Conservation (phyloP, 2,113 vertebrate species). For the Callaeas wilsoni region DNA sequence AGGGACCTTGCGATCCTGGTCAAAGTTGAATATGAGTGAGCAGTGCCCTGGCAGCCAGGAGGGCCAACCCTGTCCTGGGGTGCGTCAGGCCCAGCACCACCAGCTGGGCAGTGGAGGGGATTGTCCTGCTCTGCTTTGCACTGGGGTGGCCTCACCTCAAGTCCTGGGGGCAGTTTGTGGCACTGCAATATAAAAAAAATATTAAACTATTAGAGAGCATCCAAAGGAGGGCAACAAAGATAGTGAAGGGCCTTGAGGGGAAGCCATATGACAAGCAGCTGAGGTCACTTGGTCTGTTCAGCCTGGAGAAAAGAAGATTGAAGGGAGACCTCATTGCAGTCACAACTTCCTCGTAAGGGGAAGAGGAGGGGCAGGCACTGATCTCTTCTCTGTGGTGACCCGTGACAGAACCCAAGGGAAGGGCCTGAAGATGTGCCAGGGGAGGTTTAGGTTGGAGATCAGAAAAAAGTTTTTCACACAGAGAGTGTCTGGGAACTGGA, state of each 20-base stretch:
- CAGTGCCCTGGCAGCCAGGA: background rate
- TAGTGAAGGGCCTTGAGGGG: background rate
- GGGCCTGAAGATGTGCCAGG: background rate
- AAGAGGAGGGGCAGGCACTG: too few species aligned
- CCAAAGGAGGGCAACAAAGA: background rate
- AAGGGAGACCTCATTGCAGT: background rate
- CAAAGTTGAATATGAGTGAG: background rate
- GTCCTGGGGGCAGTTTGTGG: background rate
- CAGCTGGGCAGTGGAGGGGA: background rate
- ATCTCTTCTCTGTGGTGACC: background rate
- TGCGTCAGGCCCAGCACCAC: background rate
- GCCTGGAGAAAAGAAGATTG: background rate
- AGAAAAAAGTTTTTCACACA: background rate
- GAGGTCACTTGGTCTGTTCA: background rate
- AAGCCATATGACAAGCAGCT: accelerated
- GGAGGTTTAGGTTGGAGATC: background rate
- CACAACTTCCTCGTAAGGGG: background rate
- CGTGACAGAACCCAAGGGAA: background rate
- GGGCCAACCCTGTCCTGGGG: background rate
- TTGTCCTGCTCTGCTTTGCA: background rate
- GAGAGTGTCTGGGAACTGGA: background rate
- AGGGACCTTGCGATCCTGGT: background rate
- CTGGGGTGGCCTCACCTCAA: background rate
- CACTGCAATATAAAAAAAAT: too few species aligned
- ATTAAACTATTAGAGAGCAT: background rate